phyloP scores from a whole-genome alignment of 2,797 vertebrate species.

The Sebastiscus albofasciatus region DNA sequence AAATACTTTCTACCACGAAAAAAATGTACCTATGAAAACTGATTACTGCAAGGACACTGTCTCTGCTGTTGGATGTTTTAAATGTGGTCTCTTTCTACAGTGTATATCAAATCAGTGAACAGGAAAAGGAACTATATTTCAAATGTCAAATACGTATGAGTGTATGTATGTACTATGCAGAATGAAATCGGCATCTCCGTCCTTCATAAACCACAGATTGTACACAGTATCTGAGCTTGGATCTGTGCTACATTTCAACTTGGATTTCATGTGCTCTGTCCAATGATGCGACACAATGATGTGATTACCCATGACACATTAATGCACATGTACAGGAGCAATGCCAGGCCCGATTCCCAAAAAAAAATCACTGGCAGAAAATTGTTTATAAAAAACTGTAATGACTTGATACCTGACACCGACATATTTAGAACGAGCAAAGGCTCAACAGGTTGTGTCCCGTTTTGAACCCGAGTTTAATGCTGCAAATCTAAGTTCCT shows the following conservation, averaged over 20 bases:
- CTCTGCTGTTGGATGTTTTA: not conserved
- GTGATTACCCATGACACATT: constrained; percentile 20
- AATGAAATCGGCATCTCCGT: not conserved
- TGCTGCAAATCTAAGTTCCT: constrained; percentile 4
- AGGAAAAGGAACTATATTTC: not conserved
- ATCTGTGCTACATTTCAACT: not conserved
- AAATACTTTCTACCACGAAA: not conserved
- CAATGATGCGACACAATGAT: constrained; percentile 22
- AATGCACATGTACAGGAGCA: constrained; percentile 1
- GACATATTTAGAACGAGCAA: not conserved
- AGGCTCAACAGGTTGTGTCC: not conserved
- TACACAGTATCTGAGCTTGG: not conserved
- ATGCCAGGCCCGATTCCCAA: not conserved
- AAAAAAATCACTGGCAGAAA: not conserved
- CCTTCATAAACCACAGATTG: not conserved
- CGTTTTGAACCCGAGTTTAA: not conserved
- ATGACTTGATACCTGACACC: not conserved
- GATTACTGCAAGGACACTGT: not conserved
- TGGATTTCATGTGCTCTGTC: not conserved
- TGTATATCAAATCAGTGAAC: not conserved
- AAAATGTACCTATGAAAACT: not conserved
- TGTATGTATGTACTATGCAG: not conserved
- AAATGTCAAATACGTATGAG: no score
- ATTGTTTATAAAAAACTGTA: not conserved
- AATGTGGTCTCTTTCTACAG: not conserved